Conservation (phyloP, 92 coral and sea anemone species). For the Ricordea florida region DNA sequence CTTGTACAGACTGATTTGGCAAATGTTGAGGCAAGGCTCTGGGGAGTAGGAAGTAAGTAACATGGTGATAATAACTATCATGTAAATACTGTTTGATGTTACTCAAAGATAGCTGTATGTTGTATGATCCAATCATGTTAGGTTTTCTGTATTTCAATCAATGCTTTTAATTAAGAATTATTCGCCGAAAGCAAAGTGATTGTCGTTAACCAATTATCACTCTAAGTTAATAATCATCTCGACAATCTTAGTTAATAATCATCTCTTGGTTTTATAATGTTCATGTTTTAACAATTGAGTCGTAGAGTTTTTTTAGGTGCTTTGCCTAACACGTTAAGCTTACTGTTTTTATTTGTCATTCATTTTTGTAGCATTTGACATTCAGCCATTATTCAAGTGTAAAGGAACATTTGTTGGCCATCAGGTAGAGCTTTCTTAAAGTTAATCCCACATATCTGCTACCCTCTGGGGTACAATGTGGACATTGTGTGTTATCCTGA, state of each 20-base stretch:
- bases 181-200: too few relatives aligned
- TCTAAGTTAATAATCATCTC: too few relatives aligned
- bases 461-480: not conserved
- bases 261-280: too few relatives aligned
- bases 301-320: not conserved
- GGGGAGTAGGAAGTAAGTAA: constrained; percentile 99
- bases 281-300: too few relatives aligned
- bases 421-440: constrained; percentile 54
- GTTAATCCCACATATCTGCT: not conserved
- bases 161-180: too few relatives aligned
- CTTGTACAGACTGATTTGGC: constrained; percentile 80
- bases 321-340: not conserved
- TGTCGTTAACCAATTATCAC: too few relatives aligned
- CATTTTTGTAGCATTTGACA: constrained; percentile 88
- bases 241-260: too few relatives aligned
- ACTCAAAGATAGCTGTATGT: too few relatives aligned
- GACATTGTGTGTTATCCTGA: too few relatives aligned
- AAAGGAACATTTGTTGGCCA: constrained; percentile 99
- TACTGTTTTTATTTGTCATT: not conserved
- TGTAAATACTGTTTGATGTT: too few relatives aligned
- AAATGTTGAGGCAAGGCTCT: constrained; percentile 89
- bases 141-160: too few relatives aligned
- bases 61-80: not conserved
- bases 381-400: constrained; percentile 96
- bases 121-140: too few relatives aligned